Percentiles rank a stretch among this genome's conserved stretches.
Conservation (phyloP, 2,797 vertebrate species). For the Pagetopsis macropterus region DNA sequence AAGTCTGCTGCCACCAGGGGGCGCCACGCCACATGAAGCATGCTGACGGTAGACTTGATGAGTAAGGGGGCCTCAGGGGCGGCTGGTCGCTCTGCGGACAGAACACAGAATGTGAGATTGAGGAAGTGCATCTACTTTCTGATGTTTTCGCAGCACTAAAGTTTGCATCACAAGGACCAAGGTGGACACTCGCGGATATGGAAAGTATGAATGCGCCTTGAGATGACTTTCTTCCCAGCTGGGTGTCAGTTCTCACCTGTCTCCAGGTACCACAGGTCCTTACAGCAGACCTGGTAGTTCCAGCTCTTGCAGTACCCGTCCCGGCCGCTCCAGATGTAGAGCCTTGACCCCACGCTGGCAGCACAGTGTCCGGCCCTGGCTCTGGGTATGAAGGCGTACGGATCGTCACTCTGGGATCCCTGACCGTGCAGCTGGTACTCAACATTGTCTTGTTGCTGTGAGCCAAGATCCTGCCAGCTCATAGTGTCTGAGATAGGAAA, state of each 20-base stretch:
- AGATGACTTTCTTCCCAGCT: background rate
- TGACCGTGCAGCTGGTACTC: conserved; percentile 59
- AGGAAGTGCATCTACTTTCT: background rate
- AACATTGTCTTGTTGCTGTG: conserved; percentile 76
- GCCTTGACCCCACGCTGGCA: conserved; percentile 87
- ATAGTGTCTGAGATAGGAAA: conserved; percentile 84
- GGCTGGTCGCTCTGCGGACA: conserved; percentile 86
- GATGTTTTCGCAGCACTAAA: no score
- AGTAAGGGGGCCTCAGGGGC: conserved; percentile 91
- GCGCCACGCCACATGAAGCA: conserved; percentile 96
- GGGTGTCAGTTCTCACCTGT: conserved; percentile 85
- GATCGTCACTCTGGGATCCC: conserved; percentile 81
- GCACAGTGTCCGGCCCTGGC: conserved; percentile 94
- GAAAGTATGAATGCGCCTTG: no score
- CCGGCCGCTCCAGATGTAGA: conserved; percentile 97
- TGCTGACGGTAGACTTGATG: conserved; percentile 93
- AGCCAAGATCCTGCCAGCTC: conserved; percentile 87
- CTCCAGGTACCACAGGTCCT: conserved; percentile 98
- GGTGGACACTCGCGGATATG: no score
- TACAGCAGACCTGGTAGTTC: conserved; percentile 98
- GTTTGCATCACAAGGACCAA: no score
- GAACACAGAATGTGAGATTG: background rate
- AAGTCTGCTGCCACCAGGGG: conserved; percentile 93
- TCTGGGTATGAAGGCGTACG: conserved; percentile 84
- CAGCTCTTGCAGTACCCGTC: conserved; percentile 95